Conservation (phyloP, 2,797 vertebrate species). For the Falco rusticolus region DNA sequence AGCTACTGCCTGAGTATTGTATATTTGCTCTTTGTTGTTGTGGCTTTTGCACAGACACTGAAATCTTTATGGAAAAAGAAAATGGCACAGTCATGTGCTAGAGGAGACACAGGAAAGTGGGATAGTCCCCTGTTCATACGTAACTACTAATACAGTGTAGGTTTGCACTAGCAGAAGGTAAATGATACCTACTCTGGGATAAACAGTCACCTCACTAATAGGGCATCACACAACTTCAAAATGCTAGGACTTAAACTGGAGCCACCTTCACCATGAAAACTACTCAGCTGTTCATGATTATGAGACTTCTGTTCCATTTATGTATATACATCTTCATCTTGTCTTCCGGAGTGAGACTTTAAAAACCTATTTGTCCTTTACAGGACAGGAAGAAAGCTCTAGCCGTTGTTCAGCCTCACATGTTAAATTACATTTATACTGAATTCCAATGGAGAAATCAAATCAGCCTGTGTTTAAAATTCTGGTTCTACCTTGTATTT, state of each 20-base stretch:
- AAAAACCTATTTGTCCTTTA: not conserved
- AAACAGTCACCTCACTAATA: not conserved
- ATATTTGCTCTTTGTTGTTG: not conserved
- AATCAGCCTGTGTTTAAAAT: not conserved
- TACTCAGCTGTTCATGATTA: not conserved
- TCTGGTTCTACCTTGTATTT: not conserved
- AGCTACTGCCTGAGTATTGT: not conserved
- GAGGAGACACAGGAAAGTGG: not conserved
- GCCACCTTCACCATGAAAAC: not conserved
- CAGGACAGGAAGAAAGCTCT: not conserved
- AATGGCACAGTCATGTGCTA: not conserved
- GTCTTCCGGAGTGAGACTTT: not conserved
- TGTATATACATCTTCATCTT: not conserved
- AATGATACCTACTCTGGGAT: no score
- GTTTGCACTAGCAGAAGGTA: not conserved
- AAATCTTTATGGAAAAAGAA: not conserved
- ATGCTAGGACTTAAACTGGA: not conserved
- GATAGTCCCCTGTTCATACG: not conserved
- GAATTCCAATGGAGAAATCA: not conserved
- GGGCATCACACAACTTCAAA: not conserved
- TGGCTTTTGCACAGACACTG: not conserved
- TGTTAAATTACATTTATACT: not conserved
- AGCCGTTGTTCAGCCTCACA: not conserved
- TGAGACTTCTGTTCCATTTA: not conserved
- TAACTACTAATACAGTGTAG: not conserved